Conservation (phyloP, 2,113 vertebrate genomes). For the Rhabdornis inornatus region DNA sequence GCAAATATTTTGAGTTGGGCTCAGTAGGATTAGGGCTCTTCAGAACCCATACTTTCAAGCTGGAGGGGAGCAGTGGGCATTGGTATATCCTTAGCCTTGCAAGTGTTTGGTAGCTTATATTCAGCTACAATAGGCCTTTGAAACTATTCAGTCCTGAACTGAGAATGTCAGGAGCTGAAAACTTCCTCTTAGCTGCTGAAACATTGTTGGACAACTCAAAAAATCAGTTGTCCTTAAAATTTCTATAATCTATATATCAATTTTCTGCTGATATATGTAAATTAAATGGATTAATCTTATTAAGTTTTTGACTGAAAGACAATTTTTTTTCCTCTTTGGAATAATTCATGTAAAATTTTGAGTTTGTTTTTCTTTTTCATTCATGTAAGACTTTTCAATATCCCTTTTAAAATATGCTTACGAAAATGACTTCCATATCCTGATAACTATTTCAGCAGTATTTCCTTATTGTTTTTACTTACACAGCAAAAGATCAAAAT, state of each 20-base stretch:
- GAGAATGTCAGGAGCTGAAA: background rate
- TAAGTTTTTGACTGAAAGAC: background rate
- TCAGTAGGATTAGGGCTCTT: background rate
- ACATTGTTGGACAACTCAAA: background rate
- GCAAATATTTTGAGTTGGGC: background rate
- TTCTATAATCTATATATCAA: background rate
- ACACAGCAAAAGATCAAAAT: background rate
- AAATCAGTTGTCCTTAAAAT: background rate
- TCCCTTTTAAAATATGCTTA: background rate
- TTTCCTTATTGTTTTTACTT: background rate
- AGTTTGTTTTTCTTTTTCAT: background rate
- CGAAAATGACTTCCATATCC: background rate
- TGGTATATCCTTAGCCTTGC: background rate
- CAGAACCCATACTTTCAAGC: background rate
- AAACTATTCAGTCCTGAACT: background rate
- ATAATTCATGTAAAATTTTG: background rate
- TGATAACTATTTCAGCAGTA: background rate
- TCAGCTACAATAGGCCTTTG: background rate
- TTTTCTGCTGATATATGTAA: background rate
- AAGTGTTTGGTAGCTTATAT: background rate
- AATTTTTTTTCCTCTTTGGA: background rate
- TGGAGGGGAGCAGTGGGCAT: rapidly evolving
- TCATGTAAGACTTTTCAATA: background rate
- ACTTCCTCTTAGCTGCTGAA: background rate
- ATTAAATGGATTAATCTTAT: background rate